These are phyloP conservation scores for Gallinago stenura DNA, from an alignment of 2,797 vertebrate genomes.

Conservation along the genomic window DNA sequence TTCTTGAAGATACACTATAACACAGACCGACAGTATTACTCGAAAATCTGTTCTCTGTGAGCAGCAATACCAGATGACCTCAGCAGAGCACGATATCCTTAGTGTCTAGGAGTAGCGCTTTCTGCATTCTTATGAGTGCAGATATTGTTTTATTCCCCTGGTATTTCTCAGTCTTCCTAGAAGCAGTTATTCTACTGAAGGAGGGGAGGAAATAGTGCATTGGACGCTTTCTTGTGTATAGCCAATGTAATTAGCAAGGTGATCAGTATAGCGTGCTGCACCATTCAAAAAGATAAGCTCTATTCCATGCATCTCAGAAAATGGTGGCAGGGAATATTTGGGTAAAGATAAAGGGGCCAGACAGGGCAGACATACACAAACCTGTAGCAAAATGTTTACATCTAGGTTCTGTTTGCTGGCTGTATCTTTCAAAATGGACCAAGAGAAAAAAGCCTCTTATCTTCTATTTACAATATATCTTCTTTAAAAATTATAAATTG, in stretches of 20 bases:
- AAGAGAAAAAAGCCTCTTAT: not conserved
- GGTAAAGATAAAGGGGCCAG: not conserved
- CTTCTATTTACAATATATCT: conserved; percentile 34
- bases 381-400: not conserved
- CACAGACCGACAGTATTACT: not conserved
- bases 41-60: not conserved
- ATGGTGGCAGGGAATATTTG: not conserved
- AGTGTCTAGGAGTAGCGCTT: not conserved
- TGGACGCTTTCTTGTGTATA: not conserved
- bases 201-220: not conserved
- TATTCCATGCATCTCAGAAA: not conserved
- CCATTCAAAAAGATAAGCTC: not conserved
- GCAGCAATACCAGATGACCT: not conserved
- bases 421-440: not conserved
- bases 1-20: not conserved
- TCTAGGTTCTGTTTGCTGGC: not conserved
- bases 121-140: not conserved
- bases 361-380: not conserved
- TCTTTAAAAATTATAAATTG: conserved; percentile 63
- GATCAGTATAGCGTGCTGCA: accelerated
- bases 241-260: not conserved
- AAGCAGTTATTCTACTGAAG: not conserved
- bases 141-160: not conserved
- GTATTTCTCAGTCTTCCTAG: not conserved
- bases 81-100: not conserved